phyloP scores from a whole-genome alignment of 2,113 vertebrate genomes.

The Phycodurus eques region DNA sequence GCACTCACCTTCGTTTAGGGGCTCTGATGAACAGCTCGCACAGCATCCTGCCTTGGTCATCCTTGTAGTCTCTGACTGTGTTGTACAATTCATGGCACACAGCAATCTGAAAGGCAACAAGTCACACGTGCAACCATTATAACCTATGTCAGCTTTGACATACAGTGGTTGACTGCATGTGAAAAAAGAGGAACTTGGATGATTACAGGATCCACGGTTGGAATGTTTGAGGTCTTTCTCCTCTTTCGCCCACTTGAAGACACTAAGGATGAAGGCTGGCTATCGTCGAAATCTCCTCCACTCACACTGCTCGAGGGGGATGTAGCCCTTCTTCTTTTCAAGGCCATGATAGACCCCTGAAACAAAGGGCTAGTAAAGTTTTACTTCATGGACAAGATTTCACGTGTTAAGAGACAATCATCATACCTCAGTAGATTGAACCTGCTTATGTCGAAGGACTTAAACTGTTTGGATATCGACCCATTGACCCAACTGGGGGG shows the following conservation, averaged over 20 bases:
- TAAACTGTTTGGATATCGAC: background rate
- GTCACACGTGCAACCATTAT: background rate
- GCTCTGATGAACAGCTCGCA: slow-evolving; percentile 98
- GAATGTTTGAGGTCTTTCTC: slow-evolving; percentile 88
- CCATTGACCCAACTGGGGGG: no score
- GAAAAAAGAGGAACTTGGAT: slow-evolving; percentile 12
- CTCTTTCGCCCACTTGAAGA: slow-evolving; percentile 91
- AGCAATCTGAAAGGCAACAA: slow-evolving; percentile 80
- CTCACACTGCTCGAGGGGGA: slow-evolving; percentile 97
- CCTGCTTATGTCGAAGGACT: background rate
- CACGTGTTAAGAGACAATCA: background rate
- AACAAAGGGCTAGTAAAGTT: slow-evolving; percentile 7
- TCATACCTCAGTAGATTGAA: background rate
- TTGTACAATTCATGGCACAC: slow-evolving; percentile 98
- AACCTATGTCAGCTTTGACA: background rate
- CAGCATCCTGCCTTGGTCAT: slow-evolving; percentile 93
- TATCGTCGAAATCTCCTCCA: slow-evolving; percentile 94
- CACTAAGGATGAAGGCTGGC: slow-evolving; percentile 82
- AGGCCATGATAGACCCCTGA: slow-evolving; percentile 81
- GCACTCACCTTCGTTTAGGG: slow-evolving; percentile 87
- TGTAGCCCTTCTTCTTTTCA: slow-evolving; percentile 94
- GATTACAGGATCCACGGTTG: slow-evolving; percentile 97
- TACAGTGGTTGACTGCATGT: slow-evolving; percentile 5
- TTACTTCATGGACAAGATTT: background rate
- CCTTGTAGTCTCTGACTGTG: slow-evolving; percentile 96